Evolutionary conservation across 2,797 vertebrate species (phyloP).

Genomic region (Eulemur albifrons): DNA sequence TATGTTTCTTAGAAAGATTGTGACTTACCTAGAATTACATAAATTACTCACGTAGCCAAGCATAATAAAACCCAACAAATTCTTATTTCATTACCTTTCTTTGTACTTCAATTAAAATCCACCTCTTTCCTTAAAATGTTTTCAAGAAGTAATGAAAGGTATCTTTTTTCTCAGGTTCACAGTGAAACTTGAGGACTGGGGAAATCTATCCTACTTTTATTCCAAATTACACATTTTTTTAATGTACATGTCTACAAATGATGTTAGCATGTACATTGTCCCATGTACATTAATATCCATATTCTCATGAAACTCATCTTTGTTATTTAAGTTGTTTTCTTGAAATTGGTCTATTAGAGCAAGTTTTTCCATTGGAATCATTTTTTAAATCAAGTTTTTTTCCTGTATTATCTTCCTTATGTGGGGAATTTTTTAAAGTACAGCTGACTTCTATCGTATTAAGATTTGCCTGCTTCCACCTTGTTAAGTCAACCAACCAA

Average conservation of each 20-base stretch:
- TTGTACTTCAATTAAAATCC: conserved; percentile 15
- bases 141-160: background rate
- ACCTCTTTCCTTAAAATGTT: background rate
- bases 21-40: background rate
- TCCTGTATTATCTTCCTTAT: background rate
- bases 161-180: background rate
- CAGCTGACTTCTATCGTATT: background rate
- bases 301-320: conserved; percentile 32
- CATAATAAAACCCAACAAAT: background rate
- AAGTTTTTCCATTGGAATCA: conserved; percentile 27
- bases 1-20: background rate
- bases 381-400: background rate
- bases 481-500: background rate
- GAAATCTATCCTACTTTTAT: background rate
- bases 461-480: background rate
- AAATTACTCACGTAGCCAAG: background rate
- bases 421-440: background rate
- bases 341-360: background rate
- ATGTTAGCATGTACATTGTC: background rate
- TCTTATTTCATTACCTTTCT: background rate
- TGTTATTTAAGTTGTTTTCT: conserved; percentile 47
- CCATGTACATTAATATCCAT: background rate
- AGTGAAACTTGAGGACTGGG: background rate
- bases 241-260: background rate
- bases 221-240: conserved; percentile 2